phyloP scores from a whole-genome alignment of 2,113 vertebrate species.

The Erythrolamprus reginae region DNA sequence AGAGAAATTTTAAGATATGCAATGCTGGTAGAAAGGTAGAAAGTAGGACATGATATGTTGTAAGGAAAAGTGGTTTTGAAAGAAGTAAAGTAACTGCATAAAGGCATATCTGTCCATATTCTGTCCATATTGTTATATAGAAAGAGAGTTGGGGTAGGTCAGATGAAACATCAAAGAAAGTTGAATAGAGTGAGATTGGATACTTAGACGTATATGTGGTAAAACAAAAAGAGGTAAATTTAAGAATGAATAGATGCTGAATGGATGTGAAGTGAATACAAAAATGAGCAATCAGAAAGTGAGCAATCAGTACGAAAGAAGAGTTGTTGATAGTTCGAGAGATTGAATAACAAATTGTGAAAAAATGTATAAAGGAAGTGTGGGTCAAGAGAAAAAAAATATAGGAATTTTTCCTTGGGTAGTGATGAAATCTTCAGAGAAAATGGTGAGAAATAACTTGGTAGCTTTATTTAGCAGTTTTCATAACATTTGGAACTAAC shows the following conservation, averaged over 20 bases:
- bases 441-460: neutral
- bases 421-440: neutral
- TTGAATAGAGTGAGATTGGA: neutral
- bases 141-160: neutral
- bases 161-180: neutral
- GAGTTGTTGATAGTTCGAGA: neutral
- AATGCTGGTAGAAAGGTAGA: neutral
- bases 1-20: neutral
- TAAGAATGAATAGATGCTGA: neutral
- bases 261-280: neutral
- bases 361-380: neutral
- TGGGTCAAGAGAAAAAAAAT: neutral
- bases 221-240: neutral
- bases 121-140: neutral
- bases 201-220: neutral
- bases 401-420: neutral
- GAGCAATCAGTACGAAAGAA: neutral
- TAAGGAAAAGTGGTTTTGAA: neutral
- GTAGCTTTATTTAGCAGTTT: neutral
- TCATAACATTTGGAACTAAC: neutral
- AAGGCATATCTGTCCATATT: neutral
- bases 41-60: neutral
- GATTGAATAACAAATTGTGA: neutral
- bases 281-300: neutral
- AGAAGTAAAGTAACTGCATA: neutral